A percentile compares a stretch with the other conserved stretches of the same genome.
Conservation (phyloP, 2,888 invertebrate species). For the Ametastegia equiseti region DNA sequence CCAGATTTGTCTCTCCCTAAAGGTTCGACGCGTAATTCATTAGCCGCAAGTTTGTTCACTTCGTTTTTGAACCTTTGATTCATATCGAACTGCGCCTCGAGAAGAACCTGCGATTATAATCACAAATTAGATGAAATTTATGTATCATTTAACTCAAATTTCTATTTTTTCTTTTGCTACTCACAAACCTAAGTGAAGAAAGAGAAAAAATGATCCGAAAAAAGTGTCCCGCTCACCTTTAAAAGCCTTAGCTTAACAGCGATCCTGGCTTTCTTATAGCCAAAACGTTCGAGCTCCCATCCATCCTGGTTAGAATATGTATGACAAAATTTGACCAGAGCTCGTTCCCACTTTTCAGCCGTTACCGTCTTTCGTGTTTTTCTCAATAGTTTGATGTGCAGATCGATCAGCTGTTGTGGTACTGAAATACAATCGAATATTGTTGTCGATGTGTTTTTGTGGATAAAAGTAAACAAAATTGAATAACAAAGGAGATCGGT, state of each 20-base stretch:
- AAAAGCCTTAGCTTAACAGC: constrained; percentile 92
- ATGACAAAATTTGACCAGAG: constrained; percentile 93
- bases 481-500: too few species aligned
- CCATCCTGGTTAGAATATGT: constrained; percentile 94
- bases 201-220: neutral
- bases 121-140: too few species aligned
- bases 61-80: constrained; percentile 95
- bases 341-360: constrained; percentile 93
- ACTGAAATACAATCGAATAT: constrained; percentile 87
- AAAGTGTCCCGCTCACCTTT: constrained; percentile 86
- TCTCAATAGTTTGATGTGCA: constrained; percentile 93
- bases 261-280: constrained; percentile 94
- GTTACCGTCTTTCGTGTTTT: constrained; percentile 90
- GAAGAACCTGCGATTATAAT: constrained; percentile 88
- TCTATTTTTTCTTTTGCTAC: too few species aligned
- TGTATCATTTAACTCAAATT: too few species aligned
- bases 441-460: too few species aligned
- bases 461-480: too few species aligned
- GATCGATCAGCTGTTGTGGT: constrained; percentile 87
- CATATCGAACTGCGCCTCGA: constrained; percentile 96
- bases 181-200: neutral
- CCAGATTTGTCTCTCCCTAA: constrained; percentile 95
- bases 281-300: constrained; percentile 97
- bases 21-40: constrained; percentile 91
- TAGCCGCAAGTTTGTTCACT: constrained; percentile 87